A percentile compares a stretch with the other conserved stretches of the same genome.
Evolutionary conservation across 2,888 invertebrate species (phyloP).

Genomic region (Corbicula japonica): DNA sequence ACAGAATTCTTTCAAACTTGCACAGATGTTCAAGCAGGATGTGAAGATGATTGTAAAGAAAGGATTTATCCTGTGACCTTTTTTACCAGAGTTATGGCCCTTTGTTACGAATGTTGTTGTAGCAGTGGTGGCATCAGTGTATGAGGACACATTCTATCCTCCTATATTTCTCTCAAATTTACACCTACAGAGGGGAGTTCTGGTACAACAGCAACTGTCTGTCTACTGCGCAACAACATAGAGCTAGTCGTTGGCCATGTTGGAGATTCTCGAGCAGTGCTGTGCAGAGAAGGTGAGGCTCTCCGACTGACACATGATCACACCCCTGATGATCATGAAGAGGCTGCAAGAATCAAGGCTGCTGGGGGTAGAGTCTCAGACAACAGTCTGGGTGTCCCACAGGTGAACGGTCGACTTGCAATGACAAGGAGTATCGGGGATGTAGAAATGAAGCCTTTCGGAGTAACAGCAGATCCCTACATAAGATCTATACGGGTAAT

Average conservation of each 20-base stretch:
- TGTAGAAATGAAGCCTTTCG: conserved; percentile 87
- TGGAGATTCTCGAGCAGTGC: conserved; percentile 88
- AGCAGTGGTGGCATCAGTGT: too few species aligned
- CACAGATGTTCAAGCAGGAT: too few species aligned
- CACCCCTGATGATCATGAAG: conserved; percentile 86
- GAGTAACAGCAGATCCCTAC: conserved; percentile 87
- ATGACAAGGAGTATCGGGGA: conserved; percentile 88
- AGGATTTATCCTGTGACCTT: too few species aligned
- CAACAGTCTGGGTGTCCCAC: conserved; percentile 86
- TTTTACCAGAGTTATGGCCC: too few species aligned
- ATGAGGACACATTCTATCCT: too few species aligned
- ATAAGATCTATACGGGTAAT: conserved; percentile 85
- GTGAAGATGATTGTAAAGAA: too few species aligned
- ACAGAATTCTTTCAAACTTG: too few species aligned
- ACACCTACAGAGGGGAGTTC: conserved; percentile 77
- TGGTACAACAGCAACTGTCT: conserved; percentile 88
- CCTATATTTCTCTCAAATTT: conserved; percentile 26
- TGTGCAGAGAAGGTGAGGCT: conserved; percentile 87
- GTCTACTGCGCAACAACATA: conserved; percentile 87
- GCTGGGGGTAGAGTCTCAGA: conserved; percentile 86
- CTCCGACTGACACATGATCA: conserved; percentile 87
- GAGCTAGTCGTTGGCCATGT: conserved; percentile 88
- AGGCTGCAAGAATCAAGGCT: conserved; percentile 86
- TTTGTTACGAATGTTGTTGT: too few species aligned
- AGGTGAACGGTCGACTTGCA: conserved; percentile 87